Base-by-base conservation (phyloP, 2,888 invertebrate genomes). In the Diachrysia chrysitis region DNA sequence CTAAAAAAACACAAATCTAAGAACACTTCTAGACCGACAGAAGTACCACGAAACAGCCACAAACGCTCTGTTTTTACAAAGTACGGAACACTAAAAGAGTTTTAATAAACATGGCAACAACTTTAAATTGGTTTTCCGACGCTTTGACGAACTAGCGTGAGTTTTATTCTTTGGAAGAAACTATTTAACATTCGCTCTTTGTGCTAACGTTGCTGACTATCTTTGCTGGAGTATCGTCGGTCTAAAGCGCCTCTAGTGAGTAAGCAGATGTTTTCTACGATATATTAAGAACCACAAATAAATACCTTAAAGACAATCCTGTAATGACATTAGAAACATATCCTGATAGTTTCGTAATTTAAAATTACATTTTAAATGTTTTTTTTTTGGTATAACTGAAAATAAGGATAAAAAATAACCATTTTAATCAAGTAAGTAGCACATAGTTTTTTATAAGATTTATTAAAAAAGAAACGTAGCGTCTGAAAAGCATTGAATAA, bases 61-160 rank as follows among this genome's bases (percentile, higher is more conserved):
- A 16, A 42, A 12, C 21, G 21, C 53, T 56, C 61, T 37, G 54
- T 57, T 55, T 58, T 29, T 21, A 62, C 61, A 42, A 54, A 61
- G 23, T 61, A 57, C 37, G 7, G 65, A 71, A 66, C 71, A 63
- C 63, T 76, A 66, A 79, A 77, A 75, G 68, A 68, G 63, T 76
- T 75, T 77, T 76, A 66, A 68, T 66, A 79, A 77, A 71, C 63
- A 79, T 59, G 25, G 63, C 63, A 76, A 76, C 76, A 77, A 77
- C 61, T 77, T 77, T 74, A 76, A 77, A 77, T 77, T 79, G 76
- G 72, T 79, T 79, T 76, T 59, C 71, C 68, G 54, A 55, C 65
- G 76, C 79, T 76, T 77, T 76, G 76, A 79, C 65, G 72, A 68
- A 58, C 66, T 53, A 25, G n/a, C 46, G 55, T 60, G 61, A 76